phyloP scores from a whole-genome alignment of 2,113 vertebrate species.

The Nesoenas mayeri region DNA sequence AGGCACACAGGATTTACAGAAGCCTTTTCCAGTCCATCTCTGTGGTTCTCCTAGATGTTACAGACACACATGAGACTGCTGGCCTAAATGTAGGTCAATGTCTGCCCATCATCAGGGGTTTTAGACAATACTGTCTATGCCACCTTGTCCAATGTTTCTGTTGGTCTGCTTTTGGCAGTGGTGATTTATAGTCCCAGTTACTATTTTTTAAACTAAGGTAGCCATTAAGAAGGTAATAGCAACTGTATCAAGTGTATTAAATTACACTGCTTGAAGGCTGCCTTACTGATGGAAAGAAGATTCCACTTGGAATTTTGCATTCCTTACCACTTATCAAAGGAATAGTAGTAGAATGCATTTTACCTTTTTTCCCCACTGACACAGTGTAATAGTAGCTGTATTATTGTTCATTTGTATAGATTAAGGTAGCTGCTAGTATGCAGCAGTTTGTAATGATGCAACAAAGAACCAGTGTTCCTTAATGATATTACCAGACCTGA shows the following conservation, averaged over 20 bases:
- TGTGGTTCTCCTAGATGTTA: neutral
- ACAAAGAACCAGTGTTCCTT: neutral
- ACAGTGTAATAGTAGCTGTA: neutral
- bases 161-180: neutral
- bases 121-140: neutral
- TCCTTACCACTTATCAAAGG: neutral
- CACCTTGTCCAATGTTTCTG: neutral
- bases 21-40: neutral
- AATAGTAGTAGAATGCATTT: neutral
- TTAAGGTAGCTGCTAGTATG: neutral
- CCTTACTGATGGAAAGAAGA: neutral
- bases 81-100: neutral
- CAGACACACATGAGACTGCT: neutral
- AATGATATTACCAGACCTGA: neutral
- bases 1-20: neutral
- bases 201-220: neutral
- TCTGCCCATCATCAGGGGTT: neutral
- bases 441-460: neutral
- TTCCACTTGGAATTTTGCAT: neutral
- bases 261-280: neutral
- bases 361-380: neutral
- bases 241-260: constrained; percentile 53
- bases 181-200: neutral
- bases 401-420: neutral
- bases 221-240: constrained; percentile 18